Conservation (phyloP, 2,797 vertebrate species). For the Decapterus maruadsi region DNA sequence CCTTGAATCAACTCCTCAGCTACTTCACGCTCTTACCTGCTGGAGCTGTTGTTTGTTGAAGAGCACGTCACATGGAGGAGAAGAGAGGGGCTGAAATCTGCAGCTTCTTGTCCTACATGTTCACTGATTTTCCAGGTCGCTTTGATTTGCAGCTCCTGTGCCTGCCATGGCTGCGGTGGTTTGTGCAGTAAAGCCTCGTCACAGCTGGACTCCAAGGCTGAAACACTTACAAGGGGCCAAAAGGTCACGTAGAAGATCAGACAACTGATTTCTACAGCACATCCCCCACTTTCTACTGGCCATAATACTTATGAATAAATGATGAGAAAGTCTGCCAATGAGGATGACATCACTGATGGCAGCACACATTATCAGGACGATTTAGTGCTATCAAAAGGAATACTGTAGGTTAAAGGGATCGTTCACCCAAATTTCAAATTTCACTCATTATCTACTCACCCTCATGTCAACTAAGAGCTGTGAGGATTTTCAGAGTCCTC, state of each 20-base stretch:
- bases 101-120: neutral
- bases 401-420: too few species aligned
- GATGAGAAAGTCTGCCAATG: neutral
- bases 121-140: neutral
- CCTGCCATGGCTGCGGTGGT: neutral
- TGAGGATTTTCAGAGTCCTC: too few species aligned
- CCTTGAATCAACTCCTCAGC: neutral
- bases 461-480: too few species aligned
- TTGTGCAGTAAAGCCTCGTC: neutral
- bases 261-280: neutral
- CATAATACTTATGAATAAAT: neutral
- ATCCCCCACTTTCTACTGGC: neutral
- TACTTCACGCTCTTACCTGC: neutral
- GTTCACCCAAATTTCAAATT: too few species aligned
- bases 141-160: constrained; percentile 3
- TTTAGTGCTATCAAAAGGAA: neutral
- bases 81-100: neutral
- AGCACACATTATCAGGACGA: neutral
- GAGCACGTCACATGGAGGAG: neutral
- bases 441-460: too few species aligned
- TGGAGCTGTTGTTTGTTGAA: neutral
- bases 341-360: neutral
- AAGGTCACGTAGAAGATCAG: neutral
- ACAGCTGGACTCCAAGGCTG: neutral
- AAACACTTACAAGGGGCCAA: neutral